phyloP scores from a whole-genome alignment of 2,797 vertebrate species.

The Muraenolepis orangiensis region DNA sequence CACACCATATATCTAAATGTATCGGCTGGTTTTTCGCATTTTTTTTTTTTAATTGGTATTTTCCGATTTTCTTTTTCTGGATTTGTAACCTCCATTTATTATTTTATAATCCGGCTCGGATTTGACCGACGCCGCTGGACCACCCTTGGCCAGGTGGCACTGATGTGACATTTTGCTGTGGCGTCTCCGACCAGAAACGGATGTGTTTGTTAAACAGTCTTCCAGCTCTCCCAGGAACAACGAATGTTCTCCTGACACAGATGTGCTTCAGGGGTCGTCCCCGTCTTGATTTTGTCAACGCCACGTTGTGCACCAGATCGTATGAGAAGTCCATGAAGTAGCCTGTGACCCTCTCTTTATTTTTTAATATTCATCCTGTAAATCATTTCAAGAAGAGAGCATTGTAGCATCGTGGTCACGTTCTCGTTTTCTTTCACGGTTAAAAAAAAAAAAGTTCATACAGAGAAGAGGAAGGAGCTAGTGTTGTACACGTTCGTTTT shows the following conservation, averaged over 20 bases:
- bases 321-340: slow-evolving; percentile 1
- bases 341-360: background rate
- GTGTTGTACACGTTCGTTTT: background rate
- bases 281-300: slow-evolving; percentile 6
- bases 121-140: background rate
- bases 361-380: background rate
- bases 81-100: background rate
- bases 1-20: background rate
- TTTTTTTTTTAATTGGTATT: background rate
- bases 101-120: background rate
- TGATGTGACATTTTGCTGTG: background rate
- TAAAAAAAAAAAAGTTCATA: no score
- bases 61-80: background rate
- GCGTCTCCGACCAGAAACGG: background rate
- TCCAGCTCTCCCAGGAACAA: background rate
- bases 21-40: background rate
- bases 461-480: background rate
- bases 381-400: slow-evolving; percentile 1
- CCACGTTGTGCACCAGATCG: background rate
- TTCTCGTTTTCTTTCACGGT: no score
- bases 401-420: slow-evolving; percentile 11
- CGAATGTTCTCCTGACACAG: background rate
- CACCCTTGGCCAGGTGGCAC: background rate
- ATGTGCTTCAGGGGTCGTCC: background rate
- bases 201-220: slow-evolving; percentile 11